These are phyloP conservation scores for Bilobella aurantiaca DNA, from an alignment of 1,140 invertebrate species.

Conservation along the genomic window DNA sequence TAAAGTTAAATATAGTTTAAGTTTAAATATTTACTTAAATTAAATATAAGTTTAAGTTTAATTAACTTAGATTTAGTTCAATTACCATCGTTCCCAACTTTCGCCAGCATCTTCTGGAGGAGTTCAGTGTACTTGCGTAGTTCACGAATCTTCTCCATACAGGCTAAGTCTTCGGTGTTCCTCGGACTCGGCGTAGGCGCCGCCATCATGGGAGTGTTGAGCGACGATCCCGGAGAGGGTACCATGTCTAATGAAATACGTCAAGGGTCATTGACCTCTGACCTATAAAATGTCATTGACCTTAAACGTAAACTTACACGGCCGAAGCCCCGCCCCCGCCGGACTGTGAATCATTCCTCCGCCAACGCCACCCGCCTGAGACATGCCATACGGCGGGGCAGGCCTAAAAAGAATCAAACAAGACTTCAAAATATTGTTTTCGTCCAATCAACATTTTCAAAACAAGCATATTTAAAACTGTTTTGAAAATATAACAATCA, in stretches of 20 bases:
- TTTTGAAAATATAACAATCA: too few species aligned
- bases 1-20: not conserved
- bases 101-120: slow-evolving; percentile 70
- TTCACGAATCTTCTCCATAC: slow-evolving; percentile 81
- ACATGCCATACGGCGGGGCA: slow-evolving; percentile 52
- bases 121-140: slow-evolving; percentile 88
- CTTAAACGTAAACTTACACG: slow-evolving; percentile 17
- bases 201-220: slow-evolving; percentile 63
- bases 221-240: slow-evolving; percentile 64
- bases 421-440: not conserved
- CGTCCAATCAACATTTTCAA: too few species aligned
- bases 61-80: not conserved
- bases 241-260: slow-evolving; percentile 42
- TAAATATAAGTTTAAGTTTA: not conserved
- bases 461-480: too few species aligned
- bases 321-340: slow-evolving; percentile 2
- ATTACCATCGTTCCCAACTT: slow-evolving; percentile 71
- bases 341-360: slow-evolving; percentile 46
- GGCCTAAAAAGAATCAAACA: not conserved
- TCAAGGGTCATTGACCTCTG: not conserved
- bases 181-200: slow-evolving; percentile 56
- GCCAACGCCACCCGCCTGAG: slow-evolving; percentile 52
- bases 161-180: slow-evolving; percentile 68
- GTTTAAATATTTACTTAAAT: slow-evolving; percentile 15
- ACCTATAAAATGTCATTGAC: slow-evolving; percentile 1